phyloP scores from a whole-genome alignment of 1,140 invertebrate species.

The Pemphigus obesinymphae region DNA sequence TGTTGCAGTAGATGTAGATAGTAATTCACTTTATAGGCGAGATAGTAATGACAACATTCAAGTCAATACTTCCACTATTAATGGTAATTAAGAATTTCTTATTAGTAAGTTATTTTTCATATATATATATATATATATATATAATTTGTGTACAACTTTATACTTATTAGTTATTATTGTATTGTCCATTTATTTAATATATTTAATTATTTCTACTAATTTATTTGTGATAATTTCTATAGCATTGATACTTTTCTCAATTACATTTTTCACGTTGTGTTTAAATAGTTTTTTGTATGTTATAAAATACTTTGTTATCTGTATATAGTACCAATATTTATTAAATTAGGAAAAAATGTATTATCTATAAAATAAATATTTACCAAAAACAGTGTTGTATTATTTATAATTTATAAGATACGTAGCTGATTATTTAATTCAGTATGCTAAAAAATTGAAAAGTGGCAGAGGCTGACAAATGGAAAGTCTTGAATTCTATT shows the following conservation, averaged over 20 bases:
- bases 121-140: neutral
- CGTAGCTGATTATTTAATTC: too few relatives aligned
- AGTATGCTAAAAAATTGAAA: too few relatives aligned
- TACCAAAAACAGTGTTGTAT: too few relatives aligned
- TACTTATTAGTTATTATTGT: neutral
- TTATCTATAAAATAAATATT: too few relatives aligned
- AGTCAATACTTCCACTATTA: conserved; percentile 3
- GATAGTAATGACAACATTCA: conserved; percentile 2
- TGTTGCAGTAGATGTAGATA: conserved; percentile 13
- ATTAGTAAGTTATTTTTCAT: neutral
- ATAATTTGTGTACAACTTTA: neutral
- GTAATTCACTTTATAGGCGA: neutral
- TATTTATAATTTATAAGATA: too few relatives aligned
- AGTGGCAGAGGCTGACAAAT: too few relatives aligned
- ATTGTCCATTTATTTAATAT: neutral
- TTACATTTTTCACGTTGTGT: neutral
- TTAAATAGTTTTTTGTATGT: neutral
- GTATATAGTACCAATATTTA: neutral
- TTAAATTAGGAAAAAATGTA: neutral
- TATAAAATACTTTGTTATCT: neutral
- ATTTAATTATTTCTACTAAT: conserved; percentile 12
- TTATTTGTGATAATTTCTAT: conserved; percentile 17
- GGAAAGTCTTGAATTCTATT: too few relatives aligned
- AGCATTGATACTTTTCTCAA: neutral
- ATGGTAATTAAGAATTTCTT: neutral